Evolutionary conservation across 2,888 invertebrate species (phyloP), one percentile per base, ranked within the genome.

Genomic region (Cheilosia scutellata): DNA sequence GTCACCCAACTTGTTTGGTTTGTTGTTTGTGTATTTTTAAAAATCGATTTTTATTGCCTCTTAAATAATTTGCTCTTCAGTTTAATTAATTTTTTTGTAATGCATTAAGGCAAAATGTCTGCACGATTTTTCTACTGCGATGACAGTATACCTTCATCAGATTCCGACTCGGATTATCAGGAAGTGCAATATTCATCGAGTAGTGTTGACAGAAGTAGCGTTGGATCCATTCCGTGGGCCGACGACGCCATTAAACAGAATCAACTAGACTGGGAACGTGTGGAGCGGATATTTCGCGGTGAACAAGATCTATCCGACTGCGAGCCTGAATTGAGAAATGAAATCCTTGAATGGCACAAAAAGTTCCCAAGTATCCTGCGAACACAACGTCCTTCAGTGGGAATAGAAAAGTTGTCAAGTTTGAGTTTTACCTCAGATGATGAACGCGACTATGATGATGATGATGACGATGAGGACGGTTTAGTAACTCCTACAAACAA

Each of bases 181-280:
- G 91, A 91, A 82, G 89, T 92, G 16, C 91, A 90, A 62, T 91
- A 90, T 72, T 92, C 92, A 9, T 91, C 92, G 2, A 92, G 92
- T 77, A 92, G 92, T 75, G 82, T 90, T 29, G 92, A 92, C 75
- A 90, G 92, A 53, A 92, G 92, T 75, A 92, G 92, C 6, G 90
- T 92, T 68, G 91, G 91, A n/a, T 92, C 92, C 29, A 92, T 92
- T 76, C 92, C 92, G 0, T 93, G 93, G 93, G 92, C 92, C 2
- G 91, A 92, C 75, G 93, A 93, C 89, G 92, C 92, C 16, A 91
- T 92, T 13, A 92, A 92, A 66, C 91, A 92, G 82, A 93, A 93
- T 76, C 90, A 91, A 87, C 79, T 90, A 20, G 92, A 91, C 84
- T 93, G 93, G 93, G 92, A 92, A 68, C 90, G 89, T 13, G 90